Evolutionary conservation across 2,113 vertebrate species (phyloP).

Genomic region (Rousettus leschenaultii): DNA sequence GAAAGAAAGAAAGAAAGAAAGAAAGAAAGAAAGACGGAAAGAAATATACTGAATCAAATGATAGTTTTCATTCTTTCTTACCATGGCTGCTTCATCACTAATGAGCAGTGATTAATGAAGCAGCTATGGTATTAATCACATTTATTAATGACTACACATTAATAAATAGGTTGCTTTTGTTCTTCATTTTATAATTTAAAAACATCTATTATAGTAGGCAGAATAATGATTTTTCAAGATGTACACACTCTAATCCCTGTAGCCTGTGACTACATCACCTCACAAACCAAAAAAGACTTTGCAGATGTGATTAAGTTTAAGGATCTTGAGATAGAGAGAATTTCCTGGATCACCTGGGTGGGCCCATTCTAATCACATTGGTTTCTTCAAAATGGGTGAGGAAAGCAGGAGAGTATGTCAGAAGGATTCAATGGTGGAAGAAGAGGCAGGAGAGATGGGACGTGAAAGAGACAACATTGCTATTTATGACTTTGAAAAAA

Average conservation of each 20-base stretch:
- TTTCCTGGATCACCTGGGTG: not conserved
- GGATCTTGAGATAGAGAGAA: not conserved
- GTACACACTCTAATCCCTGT: not conserved
- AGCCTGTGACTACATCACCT: not conserved
- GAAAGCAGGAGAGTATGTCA: not conserved
- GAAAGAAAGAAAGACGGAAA: too few relatives aligned
- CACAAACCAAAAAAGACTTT: not conserved
- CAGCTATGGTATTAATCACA: too few relatives aligned
- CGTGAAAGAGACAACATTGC: not conserved
- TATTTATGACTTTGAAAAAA: not conserved
- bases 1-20: too few relatives aligned
- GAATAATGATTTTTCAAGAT: not conserved
- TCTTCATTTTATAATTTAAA: not conserved
- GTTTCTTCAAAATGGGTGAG: not conserved
- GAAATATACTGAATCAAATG: not conserved
- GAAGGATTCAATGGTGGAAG: not conserved
- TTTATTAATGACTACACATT: not conserved
- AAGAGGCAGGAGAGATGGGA: not conserved
- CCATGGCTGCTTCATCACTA: too few relatives aligned
- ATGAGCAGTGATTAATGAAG: too few relatives aligned
- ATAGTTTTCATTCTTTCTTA: not conserved
- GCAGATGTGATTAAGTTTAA: not conserved
- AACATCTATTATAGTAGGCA: not conserved
- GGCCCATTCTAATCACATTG: not conserved
- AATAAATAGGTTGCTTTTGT: not conserved